Evolutionary conservation across 2,113 vertebrate genomes (phyloP), one percentile per base, ranked within the genome.

Genomic region (Carassius carassius): DNA sequence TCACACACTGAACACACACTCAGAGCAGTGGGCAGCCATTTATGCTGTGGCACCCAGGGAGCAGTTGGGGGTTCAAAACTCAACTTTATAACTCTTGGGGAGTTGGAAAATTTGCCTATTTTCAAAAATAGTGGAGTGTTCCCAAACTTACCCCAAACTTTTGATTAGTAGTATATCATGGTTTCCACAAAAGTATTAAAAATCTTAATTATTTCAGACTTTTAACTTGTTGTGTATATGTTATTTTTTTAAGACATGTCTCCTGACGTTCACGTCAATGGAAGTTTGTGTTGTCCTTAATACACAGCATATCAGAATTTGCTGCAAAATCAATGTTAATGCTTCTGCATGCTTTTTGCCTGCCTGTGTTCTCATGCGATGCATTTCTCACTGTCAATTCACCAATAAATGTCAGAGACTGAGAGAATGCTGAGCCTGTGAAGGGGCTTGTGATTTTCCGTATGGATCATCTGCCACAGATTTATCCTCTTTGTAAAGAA

Each of bases 401-500:
- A 78, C 88, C 84, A 87, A 84, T 82, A 81, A 84, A 81, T 81
- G 56, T 70, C 44, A 79, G 76, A 73, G 62, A 44, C 84, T 69
- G 77, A 41, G 37, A 85, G 85, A 87, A 80, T 75, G 87, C 86
- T 87, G 88, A 87, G 83, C 83, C 69, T 78, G 79, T 87, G 73
- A 78, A 79, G 84, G 37, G n/a, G 44, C 83, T 85, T 69, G 87
- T 84, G 78, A 87, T 87, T 84, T 82, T 86, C 62, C 49, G 58
- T 90, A 92, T 92, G 89, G 92, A 93, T 91, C 76, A 75, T 63
- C 21, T 14, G 51, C 81, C 88, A 89, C 87, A 86, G 88, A 91
- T 92, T 91, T 89, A 91, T 92, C 85, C 87, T 74, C 86, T 91
- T 86, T 67, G 86, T 88, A 90, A 89, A 74, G 86, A 78, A 84